phyloP scores from a whole-genome alignment of 1,140 invertebrate species.

The Pogonus chalceus region DNA sequence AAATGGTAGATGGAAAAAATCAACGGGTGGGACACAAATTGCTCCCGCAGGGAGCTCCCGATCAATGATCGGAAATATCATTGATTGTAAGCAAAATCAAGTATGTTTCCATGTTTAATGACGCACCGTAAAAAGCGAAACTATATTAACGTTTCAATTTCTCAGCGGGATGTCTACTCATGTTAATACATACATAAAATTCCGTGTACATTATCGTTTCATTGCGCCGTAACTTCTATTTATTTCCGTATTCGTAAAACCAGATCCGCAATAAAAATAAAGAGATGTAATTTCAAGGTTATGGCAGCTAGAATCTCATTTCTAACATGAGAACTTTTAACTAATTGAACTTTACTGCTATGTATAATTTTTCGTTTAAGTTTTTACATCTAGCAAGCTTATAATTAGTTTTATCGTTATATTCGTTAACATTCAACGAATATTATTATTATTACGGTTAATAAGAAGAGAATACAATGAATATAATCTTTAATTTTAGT shows the following conservation, averaged over 20 bases:
- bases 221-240: neutral
- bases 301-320: too few species aligned
- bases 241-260: neutral
- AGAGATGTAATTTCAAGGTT: neutral
- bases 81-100: neutral
- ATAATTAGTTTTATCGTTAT: too few species aligned
- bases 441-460: too few species aligned
- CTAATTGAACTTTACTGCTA: too few species aligned
- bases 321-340: too few species aligned
- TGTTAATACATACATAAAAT: conserved; percentile 4
- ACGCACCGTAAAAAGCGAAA: neutral
- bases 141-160: conserved; percentile 3
- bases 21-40: neutral
- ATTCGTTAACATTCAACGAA: too few species aligned
- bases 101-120: neutral
- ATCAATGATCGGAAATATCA: too few species aligned
- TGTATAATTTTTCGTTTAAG: too few species aligned
- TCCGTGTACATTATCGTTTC: conserved; percentile 3
- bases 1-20: too few species aligned
- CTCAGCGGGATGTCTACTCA: neutral
- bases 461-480: too few species aligned
- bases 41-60: neutral
- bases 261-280: neutral
- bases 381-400: too few species aligned
- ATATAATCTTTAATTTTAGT: too few species aligned